Evolutionary conservation across 1,140 invertebrate species (phyloP), one percentile per base, ranked within the genome.

Genomic region (Globodera ellingtonae): DNA sequence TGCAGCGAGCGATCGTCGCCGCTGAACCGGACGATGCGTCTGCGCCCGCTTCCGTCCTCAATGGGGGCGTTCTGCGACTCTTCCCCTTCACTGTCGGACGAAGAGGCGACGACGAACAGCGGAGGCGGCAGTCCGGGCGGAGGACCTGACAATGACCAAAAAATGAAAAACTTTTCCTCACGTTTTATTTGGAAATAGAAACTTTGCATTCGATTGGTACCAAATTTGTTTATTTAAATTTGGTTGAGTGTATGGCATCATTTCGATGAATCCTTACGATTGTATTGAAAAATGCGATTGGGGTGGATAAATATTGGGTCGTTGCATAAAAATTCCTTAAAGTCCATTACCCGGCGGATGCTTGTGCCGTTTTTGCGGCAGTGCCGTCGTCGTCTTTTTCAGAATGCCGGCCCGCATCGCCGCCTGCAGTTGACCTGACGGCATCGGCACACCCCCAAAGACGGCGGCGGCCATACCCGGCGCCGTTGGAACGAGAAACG

Each of bases 41-140:
- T 83, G 47, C 69, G 56, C 21, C 46, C 75, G 56, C 52, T 7
- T 52, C 44, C 10, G 46, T 75, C 70, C 46, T 72, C 76, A 75
- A 73, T 75, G 66, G 46, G 1, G 69, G 24, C 67, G 4, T 8
- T 44, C n/a, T 67, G n/a, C 66, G 7, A 35, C 21, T 70, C 67
- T 44, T 70, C 70, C 50, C 21, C 48, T 15, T 85, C 83, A 18
- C 56, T 59, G 56, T 59, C 56, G 5, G 56, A 18, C 5, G 56
- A 59, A 59, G 56, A 10, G 56, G 56, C 56, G n/a, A 77, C 84
- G n/a, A 74, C 75, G n/a, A 81, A 2, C 35, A 35, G 79, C 47
- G 67, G 67, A 2, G 90, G 90, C n/a, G 90, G 89, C 44, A 86
- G 84, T 69, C 90, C 90, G 76, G 90, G 89, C 35, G 90, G 90